Evolutionary conservation across 2,113 vertebrate species (phyloP).

Genomic region (Pterophyllum scalare): DNA sequence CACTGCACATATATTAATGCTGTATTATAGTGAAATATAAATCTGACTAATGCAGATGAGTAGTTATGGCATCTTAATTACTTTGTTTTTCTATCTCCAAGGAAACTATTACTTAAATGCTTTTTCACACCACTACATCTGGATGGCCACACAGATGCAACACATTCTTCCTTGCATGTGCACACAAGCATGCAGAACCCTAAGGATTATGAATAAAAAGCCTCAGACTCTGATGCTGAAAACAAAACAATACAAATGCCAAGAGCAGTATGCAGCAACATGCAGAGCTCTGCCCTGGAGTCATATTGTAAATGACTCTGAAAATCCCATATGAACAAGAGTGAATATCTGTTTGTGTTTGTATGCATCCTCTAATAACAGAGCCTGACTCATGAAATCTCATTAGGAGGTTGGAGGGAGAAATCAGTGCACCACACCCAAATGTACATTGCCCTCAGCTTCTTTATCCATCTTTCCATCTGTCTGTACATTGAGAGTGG

Average conservation of each 20-base stretch:
- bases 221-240: slow-evolving; percentile 10
- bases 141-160: slow-evolving; percentile 5
- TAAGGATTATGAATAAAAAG: slow-evolving; percentile 11
- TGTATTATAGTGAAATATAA: slow-evolving; percentile 25
- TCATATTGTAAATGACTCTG: slow-evolving; percentile 32
- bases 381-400: slow-evolving; percentile 12
- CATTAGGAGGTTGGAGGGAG: slow-evolving; percentile 30
- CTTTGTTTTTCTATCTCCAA: slow-evolving; percentile 51
- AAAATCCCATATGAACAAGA: slow-evolving; percentile 25
- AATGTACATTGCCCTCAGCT: slow-evolving; percentile 24
- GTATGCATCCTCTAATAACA: slow-evolving; percentile 10
- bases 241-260: slow-evolving; percentile 54
- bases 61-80: slow-evolving; percentile 22
- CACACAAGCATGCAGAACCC: slow-evolving; percentile 6
- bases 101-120: slow-evolving; percentile 55
- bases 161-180: slow-evolving; percentile 11
- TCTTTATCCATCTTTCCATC: background rate
- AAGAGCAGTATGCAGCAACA: slow-evolving; percentile 28
- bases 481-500: background rate
- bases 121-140: slow-evolving; percentile 11
- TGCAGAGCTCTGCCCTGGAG: slow-evolving; percentile 25
- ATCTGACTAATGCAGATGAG: background rate
- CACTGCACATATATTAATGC: background rate
- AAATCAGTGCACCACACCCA: slow-evolving; percentile 42
- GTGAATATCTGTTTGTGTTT: background rate